These are phyloP conservation scores for Troides helena DNA, from an alignment of 2,888 invertebrate genomes.

Conservation along the genomic window DNA sequence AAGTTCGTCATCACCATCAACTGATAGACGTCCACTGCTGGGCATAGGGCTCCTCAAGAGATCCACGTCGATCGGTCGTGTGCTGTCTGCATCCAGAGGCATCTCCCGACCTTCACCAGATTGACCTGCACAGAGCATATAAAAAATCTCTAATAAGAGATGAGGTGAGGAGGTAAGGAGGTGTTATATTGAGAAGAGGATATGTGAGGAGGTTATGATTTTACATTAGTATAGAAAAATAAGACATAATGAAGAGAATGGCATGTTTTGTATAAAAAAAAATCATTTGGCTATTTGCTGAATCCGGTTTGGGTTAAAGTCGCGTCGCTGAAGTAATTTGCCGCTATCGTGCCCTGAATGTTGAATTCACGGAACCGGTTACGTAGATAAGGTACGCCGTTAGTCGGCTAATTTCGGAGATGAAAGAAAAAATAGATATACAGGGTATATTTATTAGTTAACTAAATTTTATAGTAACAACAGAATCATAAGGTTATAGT, in stretches of 20 bases:
- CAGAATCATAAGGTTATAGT: not conserved
- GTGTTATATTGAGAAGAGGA: too few relatives aligned
- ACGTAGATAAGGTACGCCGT: constrained; percentile 1
- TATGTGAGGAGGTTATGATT: too few relatives aligned
- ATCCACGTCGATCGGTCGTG: too few relatives aligned
- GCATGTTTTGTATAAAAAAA: not conserved
- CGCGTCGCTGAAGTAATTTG: constrained; percentile 19
- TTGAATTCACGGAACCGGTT: constrained; percentile 4
- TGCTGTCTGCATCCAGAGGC: too few relatives aligned
- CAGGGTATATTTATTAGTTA: not conserved
- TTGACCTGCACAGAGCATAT: too few relatives aligned
- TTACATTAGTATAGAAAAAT: not conserved
- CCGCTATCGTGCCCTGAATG: constrained; percentile 9
- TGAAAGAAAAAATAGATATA: not conserved
- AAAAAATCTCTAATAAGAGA: too few relatives aligned
- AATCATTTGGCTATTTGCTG: constrained; percentile 4
- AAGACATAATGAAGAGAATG: not conserved
- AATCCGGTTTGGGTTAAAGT: constrained; percentile 8
- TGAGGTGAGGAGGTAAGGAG: too few relatives aligned
- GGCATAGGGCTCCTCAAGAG: too few relatives aligned
- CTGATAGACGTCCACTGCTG: too few relatives aligned
- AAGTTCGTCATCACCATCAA: too few relatives aligned
- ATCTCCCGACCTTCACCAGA: too few relatives aligned
- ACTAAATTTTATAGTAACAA: not conserved
- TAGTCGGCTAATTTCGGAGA: not conserved